Base-by-base conservation (phyloP, 2,888 invertebrate species). In the Pteria penguin region DNA sequence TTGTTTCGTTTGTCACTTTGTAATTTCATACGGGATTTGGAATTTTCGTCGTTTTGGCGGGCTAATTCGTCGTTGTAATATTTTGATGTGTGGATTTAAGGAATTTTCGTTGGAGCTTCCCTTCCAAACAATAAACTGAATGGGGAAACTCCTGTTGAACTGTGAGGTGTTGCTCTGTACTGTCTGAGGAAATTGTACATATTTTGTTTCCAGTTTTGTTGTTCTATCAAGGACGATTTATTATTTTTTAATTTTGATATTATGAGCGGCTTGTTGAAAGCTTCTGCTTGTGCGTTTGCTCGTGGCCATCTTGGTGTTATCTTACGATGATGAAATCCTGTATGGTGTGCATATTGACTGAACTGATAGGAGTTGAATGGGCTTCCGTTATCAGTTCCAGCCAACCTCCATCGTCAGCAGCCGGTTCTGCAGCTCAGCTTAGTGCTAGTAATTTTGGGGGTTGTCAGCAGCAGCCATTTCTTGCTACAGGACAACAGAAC, bases 301-400 rank as follows among this genome's bases (percentile, higher is more conserved):
- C 70, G 22, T 24, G 69, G 74, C 70, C 77, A 77, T 52, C 58
- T 32, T 24, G 78, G 66, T 22, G 78, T 74, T 72, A 86, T 8
- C n/a, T n/a, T n/a, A n/a, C n/a, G 26, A 72, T 75, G 27, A 75
- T 45, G 45, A 1, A 18, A 45, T 45, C 45, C 45, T 45, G 45
- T 45, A 18, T 45, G 8, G 8, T 45, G 45, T 45, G 45, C 45
- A 18, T 45, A 45, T 45, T 45, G 45, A 18, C 45, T 45, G 8
- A 45, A 45, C 18, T 45, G 45, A 18, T 45, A 45, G 8, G 45
- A 45, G 45, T 8, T 45, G 18, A 45, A 45, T 45, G 45, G 45
- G 18, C 45, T 45, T 8, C 45, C 45, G 45, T 45, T 45, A 18
- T 45, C 45, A 14, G 45, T 45, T 45, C n/a, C n/a, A n/a, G n/a